Evolutionary conservation across 2,113 vertebrate species (phyloP), one percentile per base, ranked within the genome.

Genomic region (Physeter macrocephalus): DNA sequence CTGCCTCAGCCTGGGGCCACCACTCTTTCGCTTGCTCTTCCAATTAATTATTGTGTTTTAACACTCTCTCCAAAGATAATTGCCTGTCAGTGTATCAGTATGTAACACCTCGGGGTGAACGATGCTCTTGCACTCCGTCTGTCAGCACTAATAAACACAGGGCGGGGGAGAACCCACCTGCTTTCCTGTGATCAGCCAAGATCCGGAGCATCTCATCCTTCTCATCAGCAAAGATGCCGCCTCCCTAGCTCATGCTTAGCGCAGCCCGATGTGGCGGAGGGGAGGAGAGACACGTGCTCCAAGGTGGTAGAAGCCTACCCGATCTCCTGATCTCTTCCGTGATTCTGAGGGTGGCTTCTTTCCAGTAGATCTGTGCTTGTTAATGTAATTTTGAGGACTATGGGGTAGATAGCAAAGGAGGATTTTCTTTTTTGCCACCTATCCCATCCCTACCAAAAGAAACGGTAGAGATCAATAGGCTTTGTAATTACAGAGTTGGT

Each of bases 41-140:
- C 98, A 98, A 98, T 99, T 99, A 99, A 99, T 99, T 98, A 98
- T 98, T 98, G 96, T 98, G 98, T 98, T 98, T 98, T 98, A 98
- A 98, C 98, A 98, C 98, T 98, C 97, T 98, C 98, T 98, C 97
- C 94, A 84, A 97, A 97, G 98, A 98, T 99, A 99, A 99, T 99
- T 99, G 98, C 99, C 99, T 99, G 98, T 98, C 98, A 98, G 96
- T 96, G 94, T 98, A 97, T 98, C 98, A 98, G 97, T 98, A 96
- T 97, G 97, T 96, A 98, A 97, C 98, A 98, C 98, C 98, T 98
- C 96, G 0, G 98, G 98, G 96, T 98, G 97, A 98, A 97, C 69
- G 95, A 96, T 98, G 97, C 98, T 97, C 93, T 82, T 69, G 49
- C 29, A 90, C 69, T 93, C 96, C 74, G 49, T 96, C 98, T 98